phyloP scores from a whole-genome alignment of 1,140 invertebrate genomes.

The Drosophila oshimai region DNA sequence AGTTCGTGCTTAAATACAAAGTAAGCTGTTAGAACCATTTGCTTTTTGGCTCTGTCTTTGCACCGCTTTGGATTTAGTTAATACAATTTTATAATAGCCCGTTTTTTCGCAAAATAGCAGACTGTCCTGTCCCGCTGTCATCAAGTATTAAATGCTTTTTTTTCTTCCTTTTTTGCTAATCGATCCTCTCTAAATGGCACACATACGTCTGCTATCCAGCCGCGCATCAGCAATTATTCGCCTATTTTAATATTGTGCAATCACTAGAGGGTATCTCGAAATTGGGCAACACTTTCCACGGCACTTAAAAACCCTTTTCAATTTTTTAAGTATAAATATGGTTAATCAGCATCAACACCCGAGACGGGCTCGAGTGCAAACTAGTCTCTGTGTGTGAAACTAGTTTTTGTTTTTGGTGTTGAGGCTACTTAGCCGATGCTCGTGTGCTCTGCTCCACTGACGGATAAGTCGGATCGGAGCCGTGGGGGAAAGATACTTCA shows the following conservation, averaged over 20 bases:
- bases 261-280: conserved; percentile 30
- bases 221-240: conserved; percentile 3
- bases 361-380: conserved; percentile 33
- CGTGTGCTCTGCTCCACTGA: conserved; percentile 31
- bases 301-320: conserved; percentile 43
- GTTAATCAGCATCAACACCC: conserved; percentile 43
- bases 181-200: not conserved
- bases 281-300: conserved; percentile 19
- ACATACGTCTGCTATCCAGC: not conserved
- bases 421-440: conserved; percentile 34
- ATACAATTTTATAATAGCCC: not conserved
- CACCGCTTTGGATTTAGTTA: conserved; percentile 3
- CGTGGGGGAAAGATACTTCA: conserved; percentile 27
- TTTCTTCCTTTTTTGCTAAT: not conserved
- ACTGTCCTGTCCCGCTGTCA: too few relatives aligned
- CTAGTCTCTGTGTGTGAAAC: conserved; percentile 43
- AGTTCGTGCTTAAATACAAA: conserved; percentile 42
- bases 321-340: conserved; percentile 46
- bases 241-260: conserved; percentile 6
- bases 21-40: conserved; percentile 41
- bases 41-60: conserved; percentile 4
- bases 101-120: too few relatives aligned
- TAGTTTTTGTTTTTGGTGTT: conserved; percentile 40
- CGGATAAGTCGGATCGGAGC: conserved; percentile 26
- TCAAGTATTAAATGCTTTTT: not conserved